A percentile compares a stretch with the other conserved stretches of the same genome.
phyloP scores from a whole-genome alignment of 2,888 invertebrate species.

The Ypsolopha sequella region DNA sequence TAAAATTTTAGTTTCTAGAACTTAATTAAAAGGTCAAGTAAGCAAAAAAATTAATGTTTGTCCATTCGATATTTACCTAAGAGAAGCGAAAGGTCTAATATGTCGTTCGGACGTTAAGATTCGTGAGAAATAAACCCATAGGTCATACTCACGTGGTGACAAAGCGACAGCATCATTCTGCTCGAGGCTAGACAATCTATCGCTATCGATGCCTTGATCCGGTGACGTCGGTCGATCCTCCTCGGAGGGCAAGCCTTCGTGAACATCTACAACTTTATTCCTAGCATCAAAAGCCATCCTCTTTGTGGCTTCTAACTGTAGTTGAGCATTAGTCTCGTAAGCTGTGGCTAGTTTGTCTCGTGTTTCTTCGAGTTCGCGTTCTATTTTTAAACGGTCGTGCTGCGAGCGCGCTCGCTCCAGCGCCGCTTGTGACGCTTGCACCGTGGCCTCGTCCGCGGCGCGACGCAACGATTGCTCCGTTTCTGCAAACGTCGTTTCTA shows the following conservation, averaged over 20 bases:
- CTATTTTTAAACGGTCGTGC: conserved; percentile 76
- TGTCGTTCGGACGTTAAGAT: not conserved
- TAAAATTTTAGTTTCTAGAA: no score
- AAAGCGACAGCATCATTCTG: conserved; percentile 58
- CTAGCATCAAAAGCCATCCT: conserved; percentile 33
- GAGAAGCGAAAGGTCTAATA: no score
- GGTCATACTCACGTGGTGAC: conserved; percentile 53
- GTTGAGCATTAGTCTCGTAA: conserved; percentile 38
- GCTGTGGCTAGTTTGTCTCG: conserved; percentile 52
- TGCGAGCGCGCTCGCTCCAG: conserved; percentile 80
- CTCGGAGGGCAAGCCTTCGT: conserved; percentile 36
- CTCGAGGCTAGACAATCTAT: conserved; percentile 76
- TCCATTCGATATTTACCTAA: no score
- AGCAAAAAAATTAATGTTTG: no score
- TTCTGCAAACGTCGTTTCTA: conserved; percentile 50
- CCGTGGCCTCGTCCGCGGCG: conserved; percentile 77
- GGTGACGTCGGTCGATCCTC: conserved; percentile 76
- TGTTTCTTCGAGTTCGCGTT: conserved; percentile 73
- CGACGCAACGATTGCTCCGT: conserved; percentile 72
- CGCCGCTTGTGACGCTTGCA: conserved; percentile 81
- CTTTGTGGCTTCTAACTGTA: conserved; percentile 48
- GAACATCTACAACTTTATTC: conserved; percentile 31
- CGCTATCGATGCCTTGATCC: conserved; percentile 92
- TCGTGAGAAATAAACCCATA: not conserved
- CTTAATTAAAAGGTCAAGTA: no score